Evolutionary conservation across 2,797 vertebrate genomes (phyloP), one percentile per base, ranked within the genome.

Genomic region (Ictinia mississippiensis): DNA sequence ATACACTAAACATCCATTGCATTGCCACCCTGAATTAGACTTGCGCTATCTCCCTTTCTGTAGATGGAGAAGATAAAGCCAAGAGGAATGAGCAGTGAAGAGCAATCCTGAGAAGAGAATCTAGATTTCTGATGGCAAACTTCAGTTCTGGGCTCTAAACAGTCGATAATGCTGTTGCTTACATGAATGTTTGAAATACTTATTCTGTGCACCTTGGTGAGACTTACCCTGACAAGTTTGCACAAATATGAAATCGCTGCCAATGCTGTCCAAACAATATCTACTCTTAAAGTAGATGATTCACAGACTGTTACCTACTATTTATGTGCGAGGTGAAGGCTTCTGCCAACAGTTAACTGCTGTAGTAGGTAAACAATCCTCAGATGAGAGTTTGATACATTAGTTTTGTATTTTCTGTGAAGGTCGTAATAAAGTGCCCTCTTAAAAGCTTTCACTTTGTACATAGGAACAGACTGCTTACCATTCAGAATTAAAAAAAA

Each of bases 261-360:
- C 42, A 33, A 1, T 84, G 55, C 74, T 87, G 74, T 66, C 33
- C 77, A 92, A 96, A 87, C 52, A 73, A 25, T 68, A 83, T 55
- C 81, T 93, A 49, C 58, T 94, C 65, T 58, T 62, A 82, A 31
- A 82, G 56, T 4, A 82, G 61, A 56, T 74, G 80, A 96, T 70
- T 94, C 89, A 85, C 65, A 93, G 65, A 74, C 38, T 87, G 67
- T 38, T 95, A 79, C 53, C 68, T 89, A 37, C 73, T 78, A 47
- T 85, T 83, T 70, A 31, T 42, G 47, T 52, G 47, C 1, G 4
- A 96, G 86, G 73, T 95, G 92, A 97, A 96, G 96, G 93, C 79
- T 96, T 95, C 82, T 92, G 87, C 50, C 59, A 70, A 19, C 26
- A 71, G 53, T 52, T 84, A 59, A 33, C 90, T 88, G 80, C 74